phyloP scores from a whole-genome alignment of 2,797 vertebrate genomes.

The Phrynocephalus vlangalii region DNA sequence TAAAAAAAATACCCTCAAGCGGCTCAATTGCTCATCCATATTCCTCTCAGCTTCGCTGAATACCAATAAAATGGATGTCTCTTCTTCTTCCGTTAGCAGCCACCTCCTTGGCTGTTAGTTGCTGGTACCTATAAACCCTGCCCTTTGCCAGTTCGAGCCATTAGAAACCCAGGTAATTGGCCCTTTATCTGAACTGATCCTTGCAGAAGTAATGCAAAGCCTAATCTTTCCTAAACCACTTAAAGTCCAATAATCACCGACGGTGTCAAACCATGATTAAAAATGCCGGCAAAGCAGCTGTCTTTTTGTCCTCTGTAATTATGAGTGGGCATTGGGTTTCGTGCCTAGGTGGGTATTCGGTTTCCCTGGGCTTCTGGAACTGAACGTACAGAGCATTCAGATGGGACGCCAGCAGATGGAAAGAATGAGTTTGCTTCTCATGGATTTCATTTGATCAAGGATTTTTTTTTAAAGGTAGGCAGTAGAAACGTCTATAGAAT shows the following conservation, averaged over 20 bases:
- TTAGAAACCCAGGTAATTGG: slow-evolving; percentile 34
- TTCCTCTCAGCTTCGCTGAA: slow-evolving; percentile 23
- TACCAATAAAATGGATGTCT: slow-evolving; percentile 22
- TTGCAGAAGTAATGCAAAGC: slow-evolving; percentile 75
- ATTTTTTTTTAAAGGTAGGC: slow-evolving; percentile 48
- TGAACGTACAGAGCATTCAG: slow-evolving; percentile 66
- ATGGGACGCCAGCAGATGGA: slow-evolving; percentile 54
- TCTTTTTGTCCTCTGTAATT: slow-evolving; percentile 79
- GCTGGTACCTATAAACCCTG: neutral
- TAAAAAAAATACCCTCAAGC: neutral
- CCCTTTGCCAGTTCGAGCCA: slow-evolving; percentile 5
- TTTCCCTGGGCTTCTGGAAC: slow-evolving; percentile 78
- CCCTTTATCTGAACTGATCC: slow-evolving; percentile 58
- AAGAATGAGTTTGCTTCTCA: slow-evolving; percentile 59
- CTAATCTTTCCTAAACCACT: slow-evolving; percentile 83
- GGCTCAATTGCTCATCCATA: neutral
- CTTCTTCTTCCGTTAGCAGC: slow-evolving; percentile 16
- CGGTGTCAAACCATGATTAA: slow-evolving; percentile 81
- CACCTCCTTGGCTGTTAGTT: neutral
- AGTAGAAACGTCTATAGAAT: slow-evolving; percentile 47
- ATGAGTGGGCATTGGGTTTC: slow-evolving; percentile 62
- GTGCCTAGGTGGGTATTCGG: slow-evolving; percentile 71
- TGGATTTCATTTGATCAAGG: slow-evolving; percentile 58
- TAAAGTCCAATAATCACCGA: slow-evolving; percentile 84
- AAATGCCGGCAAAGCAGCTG: slow-evolving; percentile 78